Evolutionary conservation across 2,888 invertebrate species (phyloP).

Genomic region (Acrobasis suavella): DNA sequence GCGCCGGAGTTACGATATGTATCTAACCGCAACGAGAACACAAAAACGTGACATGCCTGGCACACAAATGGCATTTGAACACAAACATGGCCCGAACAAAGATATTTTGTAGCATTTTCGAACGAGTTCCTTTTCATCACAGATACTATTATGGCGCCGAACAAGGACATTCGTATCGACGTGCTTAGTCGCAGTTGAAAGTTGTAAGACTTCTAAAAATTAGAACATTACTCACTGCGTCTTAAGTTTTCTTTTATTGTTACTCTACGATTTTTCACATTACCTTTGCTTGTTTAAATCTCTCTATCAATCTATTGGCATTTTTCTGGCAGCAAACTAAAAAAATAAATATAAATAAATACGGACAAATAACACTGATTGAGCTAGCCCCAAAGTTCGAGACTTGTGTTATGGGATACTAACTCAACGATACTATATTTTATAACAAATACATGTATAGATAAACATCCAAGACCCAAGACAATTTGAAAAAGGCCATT

Average conservation of each 20-base stretch:
- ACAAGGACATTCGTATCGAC: slow-evolving; percentile 48
- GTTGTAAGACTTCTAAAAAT: not conserved
- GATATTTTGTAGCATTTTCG: slow-evolving; percentile 54
- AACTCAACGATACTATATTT: no score
- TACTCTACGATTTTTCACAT: no score
- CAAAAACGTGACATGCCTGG: slow-evolving; percentile 56
- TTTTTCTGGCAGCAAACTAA: no score
- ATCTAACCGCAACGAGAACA: slow-evolving; percentile 29
- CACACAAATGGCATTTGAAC: slow-evolving; percentile 65
- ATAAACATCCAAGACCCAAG: no score
- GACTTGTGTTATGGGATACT: no score
- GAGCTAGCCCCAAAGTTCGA: no score
- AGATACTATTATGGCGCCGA: slow-evolving; percentile 28
- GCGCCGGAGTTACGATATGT: slow-evolving; percentile 25
- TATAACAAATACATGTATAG: no score
- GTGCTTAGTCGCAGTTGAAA: not conserved
- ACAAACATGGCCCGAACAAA: slow-evolving; percentile 55
- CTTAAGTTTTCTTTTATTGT: not conserved
- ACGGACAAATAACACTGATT: no score
- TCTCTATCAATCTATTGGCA: no score
- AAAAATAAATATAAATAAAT: no score
- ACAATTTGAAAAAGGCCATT: no score
- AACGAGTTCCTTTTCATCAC: slow-evolving; percentile 51
- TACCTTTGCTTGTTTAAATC: no score
- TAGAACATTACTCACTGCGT: not conserved